Percentiles rank a stretch among this genome's conserved stretches.
Conservation (phyloP, 2,797 vertebrate genomes). For the Peromyscus nudipes region DNA sequence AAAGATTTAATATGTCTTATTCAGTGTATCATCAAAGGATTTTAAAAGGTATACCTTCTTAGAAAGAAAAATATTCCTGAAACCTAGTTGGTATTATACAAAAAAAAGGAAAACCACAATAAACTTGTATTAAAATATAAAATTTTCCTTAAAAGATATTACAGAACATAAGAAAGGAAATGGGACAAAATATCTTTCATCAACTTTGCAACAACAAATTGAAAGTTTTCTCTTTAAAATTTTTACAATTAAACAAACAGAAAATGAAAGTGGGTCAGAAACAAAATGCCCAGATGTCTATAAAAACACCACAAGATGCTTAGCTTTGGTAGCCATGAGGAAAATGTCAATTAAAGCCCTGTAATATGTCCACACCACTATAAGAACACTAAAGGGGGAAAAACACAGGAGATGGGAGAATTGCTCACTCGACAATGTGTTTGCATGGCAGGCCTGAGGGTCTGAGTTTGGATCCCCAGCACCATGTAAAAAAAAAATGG, state of each 20-base stretch:
- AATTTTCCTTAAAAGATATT: not conserved
- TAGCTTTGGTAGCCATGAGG: not conserved
- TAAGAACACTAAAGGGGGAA: not conserved
- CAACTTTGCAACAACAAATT: not conserved
- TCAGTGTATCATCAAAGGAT: not conserved
- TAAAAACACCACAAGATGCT: not conserved
- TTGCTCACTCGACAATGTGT: not conserved
- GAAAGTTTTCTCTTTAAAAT: not conserved
- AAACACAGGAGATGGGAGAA: not conserved
- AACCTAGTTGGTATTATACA: not conserved
- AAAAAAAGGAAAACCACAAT: not conserved
- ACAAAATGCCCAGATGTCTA: not conserved
- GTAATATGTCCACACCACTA: rapidly evolving
- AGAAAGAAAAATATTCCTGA: not conserved
- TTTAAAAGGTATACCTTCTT: not conserved
- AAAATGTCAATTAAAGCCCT: not conserved
- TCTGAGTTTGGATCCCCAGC: not conserved
- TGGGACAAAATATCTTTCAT: not conserved
- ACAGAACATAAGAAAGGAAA: not conserved
- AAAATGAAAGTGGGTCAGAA: not conserved
- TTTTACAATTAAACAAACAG: not conserved
- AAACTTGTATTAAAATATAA: not conserved
- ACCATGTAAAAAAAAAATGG: not conserved
- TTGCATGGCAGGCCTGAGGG: not conserved
- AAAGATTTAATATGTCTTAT: not conserved